A percentile compares a stretch with the other conserved stretches of the same genome.
These are phyloP conservation scores for Drosophila paracracens DNA, from an alignment of 2,888 invertebrate genomes.

Conservation along the genomic window DNA sequence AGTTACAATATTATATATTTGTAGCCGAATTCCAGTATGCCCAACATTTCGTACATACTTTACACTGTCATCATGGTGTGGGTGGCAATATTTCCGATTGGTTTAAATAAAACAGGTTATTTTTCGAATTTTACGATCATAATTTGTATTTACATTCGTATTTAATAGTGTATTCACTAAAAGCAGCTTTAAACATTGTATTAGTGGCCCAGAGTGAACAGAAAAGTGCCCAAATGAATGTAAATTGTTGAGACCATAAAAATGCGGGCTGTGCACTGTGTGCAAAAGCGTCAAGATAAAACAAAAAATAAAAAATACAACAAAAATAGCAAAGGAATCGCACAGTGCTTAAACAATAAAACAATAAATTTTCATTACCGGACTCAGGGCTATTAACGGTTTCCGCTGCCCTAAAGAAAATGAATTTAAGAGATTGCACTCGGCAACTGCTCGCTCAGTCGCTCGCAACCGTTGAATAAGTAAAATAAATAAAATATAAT, in stretches of 20 bases:
- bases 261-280: constrained; percentile 45
- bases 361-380: constrained; percentile 82
- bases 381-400: constrained; percentile 74
- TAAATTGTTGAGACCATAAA: constrained; percentile 73
- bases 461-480: constrained; percentile 28
- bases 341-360: constrained; percentile 74
- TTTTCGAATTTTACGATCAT: background rate
- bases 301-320: constrained; percentile 2
- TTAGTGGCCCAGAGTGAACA: constrained; percentile 46
- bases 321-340: constrained; percentile 9
- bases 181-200: constrained; percentile 23
- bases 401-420: constrained; percentile 69
- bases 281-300: constrained; percentile 61
- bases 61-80: background rate
- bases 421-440: constrained; percentile 42
- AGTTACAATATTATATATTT: background rate
- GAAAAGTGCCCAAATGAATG: constrained; percentile 50
- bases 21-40: background rate
- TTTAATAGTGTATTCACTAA: constrained; percentile 1
- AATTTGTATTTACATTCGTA: background rate
- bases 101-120: background rate
- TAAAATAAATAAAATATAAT: constrained; percentile 53
- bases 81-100: background rate
- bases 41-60: background rate
- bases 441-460: constrained; percentile 15